phyloP scores from a whole-genome alignment of 2,888 invertebrate genomes.

The Steromphala cineraria region DNA sequence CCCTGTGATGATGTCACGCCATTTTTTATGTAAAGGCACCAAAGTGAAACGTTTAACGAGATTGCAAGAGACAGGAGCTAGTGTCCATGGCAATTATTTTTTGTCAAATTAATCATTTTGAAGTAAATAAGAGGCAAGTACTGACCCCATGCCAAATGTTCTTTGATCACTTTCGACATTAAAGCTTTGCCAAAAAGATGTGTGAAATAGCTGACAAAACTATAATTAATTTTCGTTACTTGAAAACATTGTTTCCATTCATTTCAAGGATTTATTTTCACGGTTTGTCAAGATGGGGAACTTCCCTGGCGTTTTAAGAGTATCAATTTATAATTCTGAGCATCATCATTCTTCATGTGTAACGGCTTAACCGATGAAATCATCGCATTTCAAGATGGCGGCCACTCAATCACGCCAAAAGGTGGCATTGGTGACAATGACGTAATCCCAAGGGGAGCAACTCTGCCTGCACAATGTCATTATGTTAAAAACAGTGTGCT shows the following conservation, averaged over 20 bases:
- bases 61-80: neutral
- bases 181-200: neutral
- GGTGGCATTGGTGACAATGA: neutral
- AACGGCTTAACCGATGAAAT: neutral
- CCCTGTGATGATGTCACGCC: neutral
- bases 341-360: conserved; percentile 2
- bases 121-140: neutral
- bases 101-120: neutral
- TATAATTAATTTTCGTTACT: neutral
- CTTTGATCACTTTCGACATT: neutral
- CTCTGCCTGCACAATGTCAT: neutral
- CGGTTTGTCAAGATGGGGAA: neutral
- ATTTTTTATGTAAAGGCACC: neutral
- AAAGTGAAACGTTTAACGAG: neutral
- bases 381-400: conserved; percentile 2
- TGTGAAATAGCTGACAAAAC: conserved; percentile 5
- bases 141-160: neutral
- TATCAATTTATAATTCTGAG: neutral
- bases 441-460: conserved; percentile 5
- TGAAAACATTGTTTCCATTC: neutral
- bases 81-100: neutral
- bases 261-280: conserved; percentile 5
- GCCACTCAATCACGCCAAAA: neutral
- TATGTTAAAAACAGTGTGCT: too few relatives aligned
- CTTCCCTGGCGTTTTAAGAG: conserved; percentile 2